Evolutionary conservation across 2,888 invertebrate species (phyloP), one percentile per base, ranked within the genome.

Genomic region (Psococerastis gibbosa): DNA sequence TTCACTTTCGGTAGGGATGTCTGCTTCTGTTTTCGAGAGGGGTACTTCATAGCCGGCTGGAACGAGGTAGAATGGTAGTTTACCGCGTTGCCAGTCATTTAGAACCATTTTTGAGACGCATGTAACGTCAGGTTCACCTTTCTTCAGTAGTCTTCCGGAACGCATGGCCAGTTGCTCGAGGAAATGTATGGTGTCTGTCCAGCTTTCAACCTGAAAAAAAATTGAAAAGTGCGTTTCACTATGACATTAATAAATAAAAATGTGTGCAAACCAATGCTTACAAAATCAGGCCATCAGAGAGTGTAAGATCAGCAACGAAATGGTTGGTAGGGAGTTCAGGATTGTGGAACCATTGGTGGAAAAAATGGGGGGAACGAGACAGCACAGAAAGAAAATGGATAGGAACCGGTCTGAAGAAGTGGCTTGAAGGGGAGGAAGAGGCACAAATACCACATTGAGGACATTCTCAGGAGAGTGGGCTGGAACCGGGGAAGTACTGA

Each of bases 21-120:
- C 35, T n/a, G 41, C 41, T 31, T 43, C 32, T 32, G 49, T 45
- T 48, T 67, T 66, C n/a, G 68, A 60, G 49, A 74, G 61, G 2
- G 83, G 79, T 41, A 70, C 62, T 60, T 80, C 82, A 63, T 73
- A 84, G 2, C 81, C 83, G 52, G 82, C 79, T 13, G 95, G 95
- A 35, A 77, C 70, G 3, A 88, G 78, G 66, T 88, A 98, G 62
- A 85, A 97, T 1, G 97, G 95, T 43, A 98, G 64, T 62, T 91
- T 92, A 3, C 98, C 98, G 55, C 98, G 72, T 64, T 98, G 97
- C 84, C 92, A 98, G 62, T 98, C 98, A 66, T 98, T 98, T 2
- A 98, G 69, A 8, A 99, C 76, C 84, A 94, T 94, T 60, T 83
- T 80, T 0, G 98, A 81, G 1, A 83, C 82, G 47, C 82, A 82